phyloP scores from a whole-genome alignment of 2,797 vertebrate genomes.

The Cirrhinus mrigala region DNA sequence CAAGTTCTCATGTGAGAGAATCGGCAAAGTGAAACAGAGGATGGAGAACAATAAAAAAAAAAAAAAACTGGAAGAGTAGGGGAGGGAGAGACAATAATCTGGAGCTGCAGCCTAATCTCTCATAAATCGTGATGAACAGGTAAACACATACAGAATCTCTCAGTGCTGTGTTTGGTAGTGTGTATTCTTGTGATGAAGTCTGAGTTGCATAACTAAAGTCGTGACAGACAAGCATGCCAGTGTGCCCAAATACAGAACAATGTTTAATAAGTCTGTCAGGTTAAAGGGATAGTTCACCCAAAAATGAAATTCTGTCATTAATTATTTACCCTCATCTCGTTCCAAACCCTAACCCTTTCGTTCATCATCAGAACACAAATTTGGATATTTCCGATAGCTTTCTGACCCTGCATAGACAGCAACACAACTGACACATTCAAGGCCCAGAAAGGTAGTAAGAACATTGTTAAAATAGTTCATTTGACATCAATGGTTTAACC shows the following conservation, averaged over 20 bases:
- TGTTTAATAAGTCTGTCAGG: neutral
- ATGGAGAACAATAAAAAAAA: neutral
- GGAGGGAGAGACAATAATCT: conserved; percentile 21
- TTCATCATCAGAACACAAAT: no score
- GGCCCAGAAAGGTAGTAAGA: no score
- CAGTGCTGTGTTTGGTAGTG: neutral
- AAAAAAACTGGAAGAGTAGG: neutral
- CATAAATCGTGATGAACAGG: neutral
- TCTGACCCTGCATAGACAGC: no score
- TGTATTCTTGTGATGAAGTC: conserved; percentile 4
- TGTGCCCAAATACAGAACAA: neutral
- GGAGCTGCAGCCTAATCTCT: conserved; percentile 30
- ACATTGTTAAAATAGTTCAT: no score
- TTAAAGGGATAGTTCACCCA: neutral
- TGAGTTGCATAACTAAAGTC: conserved; percentile 18
- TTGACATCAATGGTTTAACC: no score
- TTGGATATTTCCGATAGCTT: no score
- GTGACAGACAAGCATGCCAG: neutral
- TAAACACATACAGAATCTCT: neutral
- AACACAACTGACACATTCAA: no score
- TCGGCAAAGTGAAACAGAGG: conserved; percentile 19
- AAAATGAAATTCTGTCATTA: no score
- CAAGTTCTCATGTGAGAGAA: conserved; percentile 23
- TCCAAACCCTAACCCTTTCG: no score
- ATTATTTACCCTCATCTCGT: no score